These are phyloP conservation scores for Pogonocichla stellata DNA, from an alignment of 2,113 vertebrate species.

Conservation along the genomic window DNA sequence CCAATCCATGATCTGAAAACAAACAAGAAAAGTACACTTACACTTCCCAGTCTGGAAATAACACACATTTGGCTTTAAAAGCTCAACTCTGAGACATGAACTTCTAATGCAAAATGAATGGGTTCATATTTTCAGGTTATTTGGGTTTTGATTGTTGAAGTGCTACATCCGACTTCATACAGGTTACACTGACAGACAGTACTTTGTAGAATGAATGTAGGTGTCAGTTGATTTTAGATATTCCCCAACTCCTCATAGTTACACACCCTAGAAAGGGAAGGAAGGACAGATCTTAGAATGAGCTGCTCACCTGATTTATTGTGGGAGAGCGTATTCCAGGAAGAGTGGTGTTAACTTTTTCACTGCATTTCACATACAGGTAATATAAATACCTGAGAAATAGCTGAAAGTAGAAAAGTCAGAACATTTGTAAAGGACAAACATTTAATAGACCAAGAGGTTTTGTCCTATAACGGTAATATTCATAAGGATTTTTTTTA, in stretches of 20 bases:
- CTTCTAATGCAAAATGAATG: neutral
- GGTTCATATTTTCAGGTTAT: neutral
- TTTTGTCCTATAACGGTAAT: neutral
- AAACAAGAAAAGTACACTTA: neutral
- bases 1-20: conserved; percentile 91
- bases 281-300: neutral
- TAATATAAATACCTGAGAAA: conserved; percentile 91
- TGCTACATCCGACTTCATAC: neutral
- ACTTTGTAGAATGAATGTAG: neutral
- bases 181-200: neutral
- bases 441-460: neutral
- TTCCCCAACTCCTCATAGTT: neutral
- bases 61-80: neutral
- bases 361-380: conserved; percentile 85
- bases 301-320: conserved; percentile 81
- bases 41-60: neutral
- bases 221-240: neutral
- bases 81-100: neutral
- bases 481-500: neutral
- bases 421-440: neutral
- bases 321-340: conserved; percentile 76
- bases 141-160: neutral
- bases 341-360: conserved; percentile 71
- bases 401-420: conserved; percentile 70
- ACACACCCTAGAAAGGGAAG: neutral